Evolutionary conservation across 2,888 invertebrate species (phyloP).

Genomic region (Abrostola tripartita): DNA sequence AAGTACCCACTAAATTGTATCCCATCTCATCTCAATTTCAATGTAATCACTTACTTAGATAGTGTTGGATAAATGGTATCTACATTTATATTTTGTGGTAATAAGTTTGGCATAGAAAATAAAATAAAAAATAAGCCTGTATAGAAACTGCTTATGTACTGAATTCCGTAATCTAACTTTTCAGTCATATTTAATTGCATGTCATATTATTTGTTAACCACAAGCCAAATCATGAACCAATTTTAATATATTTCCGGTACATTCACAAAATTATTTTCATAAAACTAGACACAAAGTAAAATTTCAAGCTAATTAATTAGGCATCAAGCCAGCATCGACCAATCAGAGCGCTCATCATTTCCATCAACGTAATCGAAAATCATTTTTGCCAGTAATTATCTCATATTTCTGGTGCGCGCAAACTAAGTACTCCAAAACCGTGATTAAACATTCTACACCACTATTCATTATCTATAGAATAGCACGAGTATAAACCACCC

Average conservation of each 20-base stretch:
- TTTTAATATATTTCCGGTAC: slow-evolving; percentile 43
- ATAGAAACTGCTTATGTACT: not conserved
- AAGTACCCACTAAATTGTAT: too few species aligned
- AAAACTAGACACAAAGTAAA: slow-evolving; percentile 54
- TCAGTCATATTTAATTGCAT: slow-evolving; percentile 19
- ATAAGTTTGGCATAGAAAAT: too few species aligned
- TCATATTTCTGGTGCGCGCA: slow-evolving; percentile 76
- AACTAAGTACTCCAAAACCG: slow-evolving; percentile 83
- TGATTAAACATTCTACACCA: slow-evolving; percentile 86
- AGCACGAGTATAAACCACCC: slow-evolving; percentile 69
- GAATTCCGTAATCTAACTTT: slow-evolving; percentile 15
- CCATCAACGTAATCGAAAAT: slow-evolving; percentile 76
- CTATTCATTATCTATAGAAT: slow-evolving; percentile 84
- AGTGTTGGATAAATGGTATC: too few species aligned
- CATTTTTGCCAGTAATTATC: slow-evolving; percentile 83
- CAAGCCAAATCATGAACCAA: slow-evolving; percentile 32
- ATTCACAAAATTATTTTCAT: slow-evolving; percentile 44
- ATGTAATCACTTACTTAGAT: too few species aligned
- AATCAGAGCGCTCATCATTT: slow-evolving; percentile 66
- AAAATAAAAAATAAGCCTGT: not conserved
- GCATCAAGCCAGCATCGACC: slow-evolving; percentile 32
- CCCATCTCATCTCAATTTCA: too few species aligned
- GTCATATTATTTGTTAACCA: slow-evolving; percentile 24
- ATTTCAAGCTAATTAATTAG: slow-evolving; percentile 59
- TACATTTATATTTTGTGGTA: too few species aligned